Base-by-base conservation (phyloP, 2,113 vertebrate genomes). In the Emydocephalus ijimae region DNA sequence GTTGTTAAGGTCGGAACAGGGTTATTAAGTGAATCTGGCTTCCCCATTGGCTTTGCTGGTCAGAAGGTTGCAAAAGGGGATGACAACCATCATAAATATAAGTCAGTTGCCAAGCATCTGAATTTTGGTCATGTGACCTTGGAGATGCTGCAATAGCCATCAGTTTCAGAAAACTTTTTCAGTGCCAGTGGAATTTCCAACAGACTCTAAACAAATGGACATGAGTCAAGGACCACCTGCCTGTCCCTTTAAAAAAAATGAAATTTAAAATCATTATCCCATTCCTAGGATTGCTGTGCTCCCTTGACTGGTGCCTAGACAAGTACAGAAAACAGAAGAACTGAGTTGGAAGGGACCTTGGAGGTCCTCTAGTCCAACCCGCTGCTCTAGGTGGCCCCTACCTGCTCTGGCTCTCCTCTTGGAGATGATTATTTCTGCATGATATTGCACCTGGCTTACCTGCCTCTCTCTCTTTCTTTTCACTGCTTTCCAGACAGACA, bases 401-500 rank as follows among this genome's bases (percentile, higher is more conserved):
- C 5, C 1, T 24, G 11, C 2, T 15, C 56, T 52, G 34, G 29
- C 15, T 45, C 10, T 74, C n/a, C 21, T 14, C 1, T 29, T 43
- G 34, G 8, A 2, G 18, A 9, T 64, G 14, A 5, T 15, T 29
- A 29, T 81, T 29, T 18, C 29, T 48, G 4, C 34, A 69, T 29
- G 15, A 26, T 14, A 88, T 57, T 57, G 23, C 15, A 56, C 54
- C 34, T 89, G 39, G 91, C 89, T 95, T 29, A 96, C 90, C 0
- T 23, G 95, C 88, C 0, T 91, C 94, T 93, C 92, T 57, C 91
- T 96, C 12, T 94, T 91, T 91, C 95, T 93, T 91, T 43, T 8
- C 74, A 20, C 34, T 94, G 95, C 97, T 93, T 87, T 93, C 55
- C 97, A 98, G 98, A 98, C 43, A 98, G 98, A 95, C 96, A 96